Percentiles rank a stretch among this genome's conserved stretches.
Conservation (phyloP, 2,113 vertebrate genomes). For the Macroglossus sobrinus region DNA sequence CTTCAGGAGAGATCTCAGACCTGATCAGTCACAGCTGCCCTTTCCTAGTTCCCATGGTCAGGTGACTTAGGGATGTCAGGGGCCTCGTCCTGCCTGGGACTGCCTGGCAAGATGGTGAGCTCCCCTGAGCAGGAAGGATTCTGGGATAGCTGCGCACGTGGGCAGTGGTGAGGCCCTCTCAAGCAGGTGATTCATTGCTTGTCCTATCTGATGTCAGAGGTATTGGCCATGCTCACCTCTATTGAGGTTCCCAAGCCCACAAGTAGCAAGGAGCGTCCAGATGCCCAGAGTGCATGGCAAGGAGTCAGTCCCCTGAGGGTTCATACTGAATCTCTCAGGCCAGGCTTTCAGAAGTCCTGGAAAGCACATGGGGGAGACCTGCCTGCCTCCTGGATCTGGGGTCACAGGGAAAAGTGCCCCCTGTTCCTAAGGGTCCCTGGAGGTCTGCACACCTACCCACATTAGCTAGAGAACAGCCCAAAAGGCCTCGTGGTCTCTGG, state of each 20-base stretch:
- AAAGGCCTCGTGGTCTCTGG: not conserved
- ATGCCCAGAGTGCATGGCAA: not conserved
- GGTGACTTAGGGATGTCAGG: not conserved
- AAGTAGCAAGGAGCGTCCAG: not conserved
- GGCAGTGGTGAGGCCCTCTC: not conserved
- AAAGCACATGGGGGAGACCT: not conserved
- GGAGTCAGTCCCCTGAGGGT: not conserved
- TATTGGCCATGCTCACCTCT: too few relatives aligned
- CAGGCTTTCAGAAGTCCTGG: not conserved
- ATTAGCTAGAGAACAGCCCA: not conserved
- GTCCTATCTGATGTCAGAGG: not conserved
- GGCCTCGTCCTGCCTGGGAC: not conserved
- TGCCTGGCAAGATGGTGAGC: not conserved
- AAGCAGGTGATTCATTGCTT: not conserved
- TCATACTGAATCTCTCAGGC: not conserved
- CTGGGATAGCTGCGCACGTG: rapidly evolving
- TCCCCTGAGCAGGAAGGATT: not conserved
- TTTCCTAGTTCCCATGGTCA: not conserved
- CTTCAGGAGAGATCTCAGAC: not conserved
- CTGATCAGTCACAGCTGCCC: too few relatives aligned
- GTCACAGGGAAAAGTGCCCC: not conserved
- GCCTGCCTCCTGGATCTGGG: not conserved
- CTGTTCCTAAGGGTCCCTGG: not conserved
- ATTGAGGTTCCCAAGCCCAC: not conserved
- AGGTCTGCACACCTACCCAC: not conserved